phyloP scores from a whole-genome alignment of 2,797 vertebrate species.

The Platyrinchus mystaceus region DNA sequence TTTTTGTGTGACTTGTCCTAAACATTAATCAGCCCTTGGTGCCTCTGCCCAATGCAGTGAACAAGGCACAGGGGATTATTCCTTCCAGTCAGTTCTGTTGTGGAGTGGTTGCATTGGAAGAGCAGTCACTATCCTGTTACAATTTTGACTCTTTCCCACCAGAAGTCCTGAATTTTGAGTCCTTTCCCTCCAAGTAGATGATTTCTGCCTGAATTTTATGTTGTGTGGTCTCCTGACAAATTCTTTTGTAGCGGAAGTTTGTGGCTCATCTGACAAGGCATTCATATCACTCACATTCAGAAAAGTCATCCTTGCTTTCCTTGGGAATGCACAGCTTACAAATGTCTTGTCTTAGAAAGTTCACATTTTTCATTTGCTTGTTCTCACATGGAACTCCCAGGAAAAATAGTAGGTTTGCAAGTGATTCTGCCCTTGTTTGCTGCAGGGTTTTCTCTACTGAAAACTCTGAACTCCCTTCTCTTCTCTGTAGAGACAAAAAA shows the following conservation, averaged over 20 bases:
- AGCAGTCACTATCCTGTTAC: not conserved
- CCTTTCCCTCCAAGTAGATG: not conserved
- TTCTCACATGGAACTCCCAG: not conserved
- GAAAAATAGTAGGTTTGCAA: not conserved
- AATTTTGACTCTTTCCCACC: not conserved
- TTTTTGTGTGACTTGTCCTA: not conserved
- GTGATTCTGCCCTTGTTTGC: not conserved
- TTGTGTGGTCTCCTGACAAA: not conserved
- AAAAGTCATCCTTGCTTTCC: not conserved
- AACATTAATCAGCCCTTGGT: not conserved
- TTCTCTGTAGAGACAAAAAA: not conserved
- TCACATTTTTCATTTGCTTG: not conserved
- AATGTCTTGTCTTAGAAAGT: not conserved
- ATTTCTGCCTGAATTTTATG: not conserved
- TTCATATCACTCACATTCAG: not conserved
- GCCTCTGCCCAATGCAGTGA: not conserved
- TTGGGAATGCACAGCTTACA: not conserved
- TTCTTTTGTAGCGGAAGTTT: not conserved
- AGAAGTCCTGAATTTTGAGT: not conserved
- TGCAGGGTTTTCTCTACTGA: not conserved
- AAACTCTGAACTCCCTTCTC: not conserved
- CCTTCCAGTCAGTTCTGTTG: not conserved
- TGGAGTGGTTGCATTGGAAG: not conserved
- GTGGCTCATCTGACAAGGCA: not conserved
- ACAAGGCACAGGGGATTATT: not conserved